Evolutionary conservation across 2,888 invertebrate genomes (phyloP), one percentile per base, ranked within the genome.

Genomic region (Nephrocerus scutellatus): DNA sequence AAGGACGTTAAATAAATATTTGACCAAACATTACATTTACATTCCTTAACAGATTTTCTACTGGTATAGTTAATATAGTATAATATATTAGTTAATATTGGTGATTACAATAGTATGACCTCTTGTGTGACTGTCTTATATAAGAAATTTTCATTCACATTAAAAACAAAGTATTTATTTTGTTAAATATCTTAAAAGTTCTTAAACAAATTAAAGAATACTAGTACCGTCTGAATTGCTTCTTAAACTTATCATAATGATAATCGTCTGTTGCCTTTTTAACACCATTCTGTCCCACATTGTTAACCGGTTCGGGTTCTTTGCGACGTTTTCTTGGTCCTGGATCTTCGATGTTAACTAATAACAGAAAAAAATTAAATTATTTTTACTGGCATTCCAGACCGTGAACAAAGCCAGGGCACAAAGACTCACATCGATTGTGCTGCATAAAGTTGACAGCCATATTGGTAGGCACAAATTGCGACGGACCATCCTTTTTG

Each of bases 381-480:
- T 4, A n/a, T 26, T 12, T 3, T 33, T n/a, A n/a, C 28, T 24
- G 12, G 10, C 32, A 12, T 33, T n/a, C 23, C n/a, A 23, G 12
- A 5, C 8, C 14, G 16, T n/a, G 5, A 33, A 3, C 13, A 13
- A 3, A 13, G 8, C 13, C 9, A 13, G 4, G 3, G 28, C 14
- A n/a, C 2, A 5, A 10, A 2, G 14, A 70, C 78, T 75, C 73
- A 87, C 87, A 95, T 76, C 93, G 76, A 68, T 93, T 93, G 62
- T 96, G 95, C 57, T 96, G 95, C 23, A 92, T 91, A 74, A 96
- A 97, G 71, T 96, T 96, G 1, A 95, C 95, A 9, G 96, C 95
- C 86, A 96, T 91, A 63, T 97, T 96, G 12, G 91, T 91, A 0
- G 96, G 96, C 0, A 96, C 95, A 75, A 96, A 95, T 52, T 88